These are phyloP conservation scores for Pachyuromys duprasi DNA, from an alignment of 2,797 vertebrate species.

Conservation along the genomic window DNA sequence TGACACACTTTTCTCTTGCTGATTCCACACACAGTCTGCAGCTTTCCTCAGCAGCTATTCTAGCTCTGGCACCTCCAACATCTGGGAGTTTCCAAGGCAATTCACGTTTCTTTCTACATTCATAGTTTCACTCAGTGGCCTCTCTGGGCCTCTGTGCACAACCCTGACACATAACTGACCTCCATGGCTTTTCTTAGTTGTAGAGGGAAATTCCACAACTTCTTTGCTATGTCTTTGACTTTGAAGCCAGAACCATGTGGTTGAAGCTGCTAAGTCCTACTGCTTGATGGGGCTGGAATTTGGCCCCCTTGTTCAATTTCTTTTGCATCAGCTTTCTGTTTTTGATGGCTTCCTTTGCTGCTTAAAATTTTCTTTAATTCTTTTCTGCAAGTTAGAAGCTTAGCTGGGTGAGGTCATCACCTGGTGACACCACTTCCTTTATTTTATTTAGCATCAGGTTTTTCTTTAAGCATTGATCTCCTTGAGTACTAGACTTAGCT, in stretches of 20 bases:
- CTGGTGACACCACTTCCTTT: background rate
- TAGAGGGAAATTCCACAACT: background rate
- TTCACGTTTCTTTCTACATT: background rate
- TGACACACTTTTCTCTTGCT: background rate
- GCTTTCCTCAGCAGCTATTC: background rate
- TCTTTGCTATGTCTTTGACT: background rate
- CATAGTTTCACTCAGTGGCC: background rate
- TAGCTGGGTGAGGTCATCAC: background rate
- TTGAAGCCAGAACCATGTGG: background rate
- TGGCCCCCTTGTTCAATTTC: background rate
- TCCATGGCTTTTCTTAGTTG: background rate
- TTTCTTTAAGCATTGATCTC: background rate
- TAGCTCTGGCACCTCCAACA: background rate
- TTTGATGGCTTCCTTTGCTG: background rate
- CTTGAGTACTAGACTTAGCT: background rate
- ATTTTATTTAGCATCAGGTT: background rate
- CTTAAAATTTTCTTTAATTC: background rate
- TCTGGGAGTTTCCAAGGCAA: background rate
- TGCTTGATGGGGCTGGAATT: background rate
- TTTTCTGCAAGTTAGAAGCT: background rate
- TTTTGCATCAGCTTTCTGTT: background rate
- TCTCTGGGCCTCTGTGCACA: background rate
- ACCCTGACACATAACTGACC: background rate
- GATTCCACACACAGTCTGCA: background rate
- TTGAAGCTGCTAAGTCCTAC: background rate